These are phyloP conservation scores for Phainopepla nitens DNA, from an alignment of 2,113 vertebrate species.

Conservation along the genomic window DNA sequence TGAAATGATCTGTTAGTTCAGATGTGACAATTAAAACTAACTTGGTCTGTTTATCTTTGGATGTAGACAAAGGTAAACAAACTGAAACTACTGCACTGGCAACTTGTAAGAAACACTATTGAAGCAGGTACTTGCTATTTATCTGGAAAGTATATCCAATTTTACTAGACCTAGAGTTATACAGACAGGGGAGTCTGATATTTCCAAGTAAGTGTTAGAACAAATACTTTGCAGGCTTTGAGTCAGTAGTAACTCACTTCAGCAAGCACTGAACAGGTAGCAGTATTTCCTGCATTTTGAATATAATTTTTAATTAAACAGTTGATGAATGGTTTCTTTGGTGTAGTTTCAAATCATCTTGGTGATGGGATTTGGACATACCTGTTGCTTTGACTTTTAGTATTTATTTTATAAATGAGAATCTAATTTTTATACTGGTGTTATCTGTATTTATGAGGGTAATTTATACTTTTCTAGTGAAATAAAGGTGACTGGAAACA, in stretches of 20 bases:
- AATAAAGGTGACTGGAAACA: slow-evolving; percentile 77
- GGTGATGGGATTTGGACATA: slow-evolving; percentile 56
- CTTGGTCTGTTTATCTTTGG: not conserved
- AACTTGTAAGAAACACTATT: not conserved
- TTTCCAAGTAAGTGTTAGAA: not conserved
- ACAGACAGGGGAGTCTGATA: not conserved
- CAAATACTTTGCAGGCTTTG: not conserved
- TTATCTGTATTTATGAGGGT: slow-evolving; percentile 73
- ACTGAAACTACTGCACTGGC: not conserved
- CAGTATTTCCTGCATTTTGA: slow-evolving; percentile 65
- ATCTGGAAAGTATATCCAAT: not conserved
- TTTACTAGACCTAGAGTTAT: not conserved
- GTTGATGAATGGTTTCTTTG: slow-evolving; percentile 8
- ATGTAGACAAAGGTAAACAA: not conserved
- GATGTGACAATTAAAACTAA: not conserved
- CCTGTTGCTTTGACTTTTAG: slow-evolving; percentile 27
- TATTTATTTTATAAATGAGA: slow-evolving; percentile 69
- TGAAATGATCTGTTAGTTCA: slow-evolving; percentile 26
- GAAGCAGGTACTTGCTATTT: not conserved
- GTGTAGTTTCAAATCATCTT: slow-evolving; percentile 24
- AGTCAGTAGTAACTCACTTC: not conserved
- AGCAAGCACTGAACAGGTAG: slow-evolving; percentile 2
- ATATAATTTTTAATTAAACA: not conserved
- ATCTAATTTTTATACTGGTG: slow-evolving; percentile 73
- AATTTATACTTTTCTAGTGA: slow-evolving; percentile 75